A percentile compares a stretch with the other conserved stretches of the same genome.
Evolutionary conservation across 64 coral and sea anemone species (phyloP).

Genomic region (Montipora efflorescens): DNA sequence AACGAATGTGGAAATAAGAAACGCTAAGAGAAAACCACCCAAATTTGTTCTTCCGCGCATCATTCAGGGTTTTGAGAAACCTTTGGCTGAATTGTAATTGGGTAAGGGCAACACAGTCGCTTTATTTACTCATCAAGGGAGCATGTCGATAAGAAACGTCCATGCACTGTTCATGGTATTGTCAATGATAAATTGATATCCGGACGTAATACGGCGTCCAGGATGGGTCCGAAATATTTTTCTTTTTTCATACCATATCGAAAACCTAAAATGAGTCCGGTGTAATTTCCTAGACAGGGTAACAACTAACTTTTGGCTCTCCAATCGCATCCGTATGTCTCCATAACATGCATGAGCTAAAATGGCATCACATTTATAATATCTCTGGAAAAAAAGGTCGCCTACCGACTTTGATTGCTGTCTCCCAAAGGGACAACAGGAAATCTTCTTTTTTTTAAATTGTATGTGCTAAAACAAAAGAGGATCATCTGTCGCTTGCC

Average conservation of each 20-base stretch:
- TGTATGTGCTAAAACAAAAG: too few species aligned
- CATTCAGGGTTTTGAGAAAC: neutral
- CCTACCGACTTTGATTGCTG: too few species aligned
- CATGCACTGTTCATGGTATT: neutral
- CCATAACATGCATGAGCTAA: neutral
- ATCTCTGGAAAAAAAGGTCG: neutral
- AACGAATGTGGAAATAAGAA: neutral
- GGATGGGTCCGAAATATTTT: neutral
- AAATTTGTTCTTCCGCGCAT: neutral
- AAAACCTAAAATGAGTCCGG: neutral
- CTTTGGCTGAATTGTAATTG: neutral
- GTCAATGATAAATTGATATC: neutral
- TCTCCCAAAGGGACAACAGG: too few species aligned
- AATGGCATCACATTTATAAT: neutral
- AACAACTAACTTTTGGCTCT: neutral
- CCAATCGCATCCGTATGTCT: neutral
- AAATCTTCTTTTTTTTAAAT: too few species aligned
- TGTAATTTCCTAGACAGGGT: neutral
- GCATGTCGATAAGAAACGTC: neutral
- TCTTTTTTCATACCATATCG: conserved; percentile 16
- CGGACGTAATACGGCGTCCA: neutral
- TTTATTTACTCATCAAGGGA: neutral
- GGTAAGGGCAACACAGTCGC: too few species aligned
- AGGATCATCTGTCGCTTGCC: too few species aligned
- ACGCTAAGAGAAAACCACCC: neutral